Percentiles rank a stretch among this genome's conserved stretches.
Evolutionary conservation across 2,113 vertebrate genomes (phyloP).

Genomic region (Mesoclemmys tuberculata): DNA sequence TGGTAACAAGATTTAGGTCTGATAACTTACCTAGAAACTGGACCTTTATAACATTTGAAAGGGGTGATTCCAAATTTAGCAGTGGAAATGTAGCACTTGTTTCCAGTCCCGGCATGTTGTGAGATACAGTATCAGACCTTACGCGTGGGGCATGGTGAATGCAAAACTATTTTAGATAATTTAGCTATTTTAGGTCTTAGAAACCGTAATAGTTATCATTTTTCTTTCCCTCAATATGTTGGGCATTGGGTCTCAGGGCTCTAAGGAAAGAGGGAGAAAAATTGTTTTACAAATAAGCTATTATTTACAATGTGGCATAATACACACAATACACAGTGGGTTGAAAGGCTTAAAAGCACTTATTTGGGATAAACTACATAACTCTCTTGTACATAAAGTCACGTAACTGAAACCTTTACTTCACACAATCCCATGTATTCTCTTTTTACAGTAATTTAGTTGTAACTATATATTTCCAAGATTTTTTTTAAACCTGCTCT

Average conservation of each 20-base stretch:
- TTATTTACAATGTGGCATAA: neutral
- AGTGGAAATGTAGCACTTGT: neutral
- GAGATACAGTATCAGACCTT: neutral
- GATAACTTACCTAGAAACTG: neutral
- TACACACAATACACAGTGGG: no score
- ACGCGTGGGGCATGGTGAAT: neutral
- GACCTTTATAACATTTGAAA: neutral
- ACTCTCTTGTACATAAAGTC: neutral
- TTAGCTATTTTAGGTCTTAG: neutral
- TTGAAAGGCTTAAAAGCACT: neutral
- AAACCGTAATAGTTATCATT: neutral
- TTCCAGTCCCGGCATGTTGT: neutral
- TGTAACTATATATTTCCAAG: neutral
- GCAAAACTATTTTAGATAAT: neutral
- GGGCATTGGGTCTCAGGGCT: neutral
- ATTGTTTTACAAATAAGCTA: neutral
- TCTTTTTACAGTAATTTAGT: neutral
- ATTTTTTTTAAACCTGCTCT: neutral
- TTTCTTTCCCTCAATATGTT: neutral
- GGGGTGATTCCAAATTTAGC: neutral
- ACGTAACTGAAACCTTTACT: neutral
- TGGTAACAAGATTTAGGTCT: neutral
- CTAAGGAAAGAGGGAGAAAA: neutral
- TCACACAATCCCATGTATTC: neutral
- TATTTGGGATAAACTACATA: neutral